Base-by-base conservation (phyloP, 1,140 invertebrate species). In the Gryllus bimaculatus region DNA sequence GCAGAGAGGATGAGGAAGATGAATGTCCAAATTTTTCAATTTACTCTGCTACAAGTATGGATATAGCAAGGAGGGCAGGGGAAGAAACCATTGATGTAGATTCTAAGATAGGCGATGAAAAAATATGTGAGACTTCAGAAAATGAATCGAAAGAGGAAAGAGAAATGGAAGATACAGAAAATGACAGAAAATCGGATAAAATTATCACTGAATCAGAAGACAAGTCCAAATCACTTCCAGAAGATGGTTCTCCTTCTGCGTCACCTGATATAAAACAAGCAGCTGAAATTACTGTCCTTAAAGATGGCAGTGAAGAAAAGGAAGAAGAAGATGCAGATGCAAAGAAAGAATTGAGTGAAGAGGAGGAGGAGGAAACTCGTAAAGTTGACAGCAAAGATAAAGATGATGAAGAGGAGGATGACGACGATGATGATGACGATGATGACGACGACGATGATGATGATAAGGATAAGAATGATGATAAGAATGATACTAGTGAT, bases 1-100 rank as follows among this genome's bases (percentile, higher is more conserved):
- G 89, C 79, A 88, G 89, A 66, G 88, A 89, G 4, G 89, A 90
- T 74, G 90, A 89, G 5, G 90, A 91, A 82, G 90, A 91, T 0
- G 92, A 93, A 80, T 94, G 93, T 87, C 93, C 93, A 8, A 94
- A 94, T 83, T 94, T 94, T 83, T 93, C 92, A 8, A 93, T 95
- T 78, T 95, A 95, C 85, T 94, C 93, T 0, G 90, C 92, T 7
- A 89, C 93, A 81, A 94, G 92, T 47, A 92, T 94, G 84, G 90
- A 92, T 78, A 90, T 94, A 49, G 92, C 92, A 0, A 89, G 91
- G 80, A 86, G 86, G 54, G 75, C 54, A 75, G 74, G 78, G 48
- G 21, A 78, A 0, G 21, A 75, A 20, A 76, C 81, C 39, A 76
- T 47, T 75, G 21, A 66, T 21, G 75, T 20, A 18, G 6, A 48